Base-by-base conservation (phyloP, 1,140 invertebrate genomes). In the Zaprionus vittiger region DNA sequence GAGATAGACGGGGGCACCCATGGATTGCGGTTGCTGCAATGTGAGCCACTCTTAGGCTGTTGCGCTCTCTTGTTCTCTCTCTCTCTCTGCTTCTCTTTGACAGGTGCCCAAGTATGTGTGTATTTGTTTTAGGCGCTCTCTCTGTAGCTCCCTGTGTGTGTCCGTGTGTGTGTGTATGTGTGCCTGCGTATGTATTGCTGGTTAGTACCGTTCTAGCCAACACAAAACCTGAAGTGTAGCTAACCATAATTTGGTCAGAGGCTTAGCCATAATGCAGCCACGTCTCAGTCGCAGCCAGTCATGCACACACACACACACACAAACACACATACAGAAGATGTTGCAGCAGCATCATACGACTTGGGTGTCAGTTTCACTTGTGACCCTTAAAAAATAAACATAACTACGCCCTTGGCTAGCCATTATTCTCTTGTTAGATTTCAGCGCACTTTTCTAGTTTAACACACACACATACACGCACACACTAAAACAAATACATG, bases 181-280 rank as follows among this genome's bases (percentile, higher is more conserved):
- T 34, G 54, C 49, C 47, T 66, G 62, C 28, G 76, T 67, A 59
- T 41, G 70, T 38, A 28, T 34, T 78, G 79, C 82, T 81, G 77
- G 73, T 89, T 89, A 89, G 84, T 89, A 89, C 84, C 84, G 84
- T 89, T 89, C 85, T 90, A 90, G 84, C 38, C 72, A 90, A 89
- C 84, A 89, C 84, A 59, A 84, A 89, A 89, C 84, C 84, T 90
- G 84, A 90, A 89, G 83, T 80, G 83, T 85, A 82, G 83, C 82
- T 82, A 77, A 34, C 68, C 57, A 85, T 82, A 79, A 84, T 84
- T 84, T 84, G 82, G 79, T 84, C 82, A 81, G 72, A 52, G 71
- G 64, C 66, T 73, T 81, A 81, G 74, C 76, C 60, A 77, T 74
- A 87, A 76, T 89, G 84, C 81, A 87, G 83, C 83, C 83, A 87